Base-by-base conservation (phyloP, 2,113 vertebrate genomes). In the Shinisaurus crocodilurus region DNA sequence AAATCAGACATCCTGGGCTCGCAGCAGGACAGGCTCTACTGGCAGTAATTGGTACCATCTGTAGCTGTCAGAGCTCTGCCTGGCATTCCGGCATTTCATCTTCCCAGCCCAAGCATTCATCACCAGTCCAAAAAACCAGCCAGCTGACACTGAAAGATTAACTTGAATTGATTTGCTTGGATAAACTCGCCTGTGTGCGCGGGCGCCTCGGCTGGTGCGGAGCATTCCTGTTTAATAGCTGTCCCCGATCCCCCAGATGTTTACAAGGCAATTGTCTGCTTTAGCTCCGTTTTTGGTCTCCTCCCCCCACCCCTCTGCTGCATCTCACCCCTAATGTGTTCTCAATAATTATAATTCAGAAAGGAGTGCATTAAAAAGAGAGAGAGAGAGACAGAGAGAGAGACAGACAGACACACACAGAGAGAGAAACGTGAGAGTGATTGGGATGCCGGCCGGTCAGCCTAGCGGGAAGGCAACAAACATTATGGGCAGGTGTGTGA, bases 1-100 rank as follows among this genome's bases (percentile, higher is more conserved):
- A 98, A 97, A 98, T 97, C 97, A 98, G 97, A 96, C 96, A 97
- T 97, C 97, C 96, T 97, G 96, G 97, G 95, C 96, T 97, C 96
- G 93, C 96, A 97, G 97, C 96, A 97, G 97, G 95, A 97, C 96
- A 97, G 96, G 96, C 97, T 97, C 97, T 97, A 96, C 96, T 97
- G 97, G 97, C 97, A 97, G 97, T 98, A 98, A 98, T 98, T 98
- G 97, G 98, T 97, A 98, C 98, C 98, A 98, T 98, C 98, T 98
- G 98, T 98, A 98, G 97, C 97, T 98, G 98, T 98, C 97, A 98
- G 97, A 97, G 93, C 95, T 95, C 95, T 95, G 96, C 96, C 96
- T 97, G 96, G 96, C 97, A 97, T 97, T 97, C 96, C 95, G 95
- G 96, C 96, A 98, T 98, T 97, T 97, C 96, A 97, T 97, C 96